Percentiles rank a stretch among this genome's conserved stretches.
These are phyloP conservation scores for Oryctes rhinoceros DNA, from an alignment of 1,140 invertebrate genomes.

Conservation along the genomic window DNA sequence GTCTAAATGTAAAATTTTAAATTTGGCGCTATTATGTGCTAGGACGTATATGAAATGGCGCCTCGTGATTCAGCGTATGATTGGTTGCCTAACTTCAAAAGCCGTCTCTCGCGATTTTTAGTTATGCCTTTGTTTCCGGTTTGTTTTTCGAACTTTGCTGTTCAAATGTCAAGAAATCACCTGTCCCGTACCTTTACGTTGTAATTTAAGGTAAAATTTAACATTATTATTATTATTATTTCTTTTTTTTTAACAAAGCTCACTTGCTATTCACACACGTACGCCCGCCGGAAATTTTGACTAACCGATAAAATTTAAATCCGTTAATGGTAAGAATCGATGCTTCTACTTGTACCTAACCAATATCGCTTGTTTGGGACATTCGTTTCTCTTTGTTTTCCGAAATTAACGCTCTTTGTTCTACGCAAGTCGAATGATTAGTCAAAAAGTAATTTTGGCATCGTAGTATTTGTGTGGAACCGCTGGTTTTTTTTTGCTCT, in stretches of 20 bases:
- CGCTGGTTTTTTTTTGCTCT: constrained; percentile 19
- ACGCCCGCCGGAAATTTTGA: no score
- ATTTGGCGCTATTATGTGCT: no score
- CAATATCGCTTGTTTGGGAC: no score
- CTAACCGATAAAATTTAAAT: no score
- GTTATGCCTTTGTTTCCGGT: constrained; percentile 11
- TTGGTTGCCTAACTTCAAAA: no score
- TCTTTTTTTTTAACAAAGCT: neutral
- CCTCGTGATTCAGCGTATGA: no score
- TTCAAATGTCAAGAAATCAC: constrained; percentile 33
- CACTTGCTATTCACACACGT: neutral
- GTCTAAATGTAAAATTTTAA: no score
- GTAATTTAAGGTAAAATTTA: neutral
- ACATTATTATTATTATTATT: no score
- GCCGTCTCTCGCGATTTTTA: no score
- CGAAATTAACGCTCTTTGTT: constrained; percentile 5
- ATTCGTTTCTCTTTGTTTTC: neutral
- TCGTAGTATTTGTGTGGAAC: constrained; percentile 13
- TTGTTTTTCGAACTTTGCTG: constrained; percentile 19
- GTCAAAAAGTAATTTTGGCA: constrained; percentile 37
- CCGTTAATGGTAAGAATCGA: no score
- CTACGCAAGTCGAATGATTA: constrained; percentile 17
- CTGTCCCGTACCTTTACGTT: neutral
- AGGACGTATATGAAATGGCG: no score
- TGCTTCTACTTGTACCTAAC: no score